Evolutionary conservation across 2,888 invertebrate species (phyloP).

Genomic region (Ophraella communa): DNA sequence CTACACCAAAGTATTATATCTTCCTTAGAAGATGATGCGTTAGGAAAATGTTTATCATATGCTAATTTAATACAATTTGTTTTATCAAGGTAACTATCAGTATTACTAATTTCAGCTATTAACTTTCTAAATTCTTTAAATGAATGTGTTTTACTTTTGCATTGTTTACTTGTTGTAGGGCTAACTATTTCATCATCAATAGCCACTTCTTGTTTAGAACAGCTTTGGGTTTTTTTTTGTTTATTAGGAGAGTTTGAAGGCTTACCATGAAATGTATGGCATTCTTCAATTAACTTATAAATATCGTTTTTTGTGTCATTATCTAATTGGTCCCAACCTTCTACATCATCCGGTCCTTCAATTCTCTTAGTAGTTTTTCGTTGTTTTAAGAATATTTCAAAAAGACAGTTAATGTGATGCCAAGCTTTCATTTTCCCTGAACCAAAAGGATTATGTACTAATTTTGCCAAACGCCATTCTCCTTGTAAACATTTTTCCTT

Average conservation of each 20-base stretch:
- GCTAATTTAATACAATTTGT: slow-evolving; percentile 74
- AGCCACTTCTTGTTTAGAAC: slow-evolving; percentile 4
- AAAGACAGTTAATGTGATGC: slow-evolving; percentile 81
- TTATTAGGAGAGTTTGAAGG: slow-evolving; percentile 29
- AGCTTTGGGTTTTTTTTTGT: slow-evolving; percentile 40
- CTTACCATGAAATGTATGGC: slow-evolving; percentile 63
- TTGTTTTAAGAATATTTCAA: slow-evolving; percentile 80
- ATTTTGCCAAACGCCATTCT: slow-evolving; percentile 76
- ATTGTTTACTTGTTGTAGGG: background rate
- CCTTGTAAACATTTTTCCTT: slow-evolving; percentile 79
- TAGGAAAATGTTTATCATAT: slow-evolving; percentile 69
- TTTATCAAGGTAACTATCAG: slow-evolving; percentile 82
- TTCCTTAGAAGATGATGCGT: slow-evolving; percentile 73
- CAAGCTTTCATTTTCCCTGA: slow-evolving; percentile 81
- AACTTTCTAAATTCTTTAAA: slow-evolving; percentile 79
- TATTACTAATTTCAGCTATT: slow-evolving; percentile 78
- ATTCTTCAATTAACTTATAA: slow-evolving; percentile 69
- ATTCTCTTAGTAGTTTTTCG: slow-evolving; percentile 82
- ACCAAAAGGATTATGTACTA: slow-evolving; percentile 79
- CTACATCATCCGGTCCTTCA: slow-evolving; percentile 77
- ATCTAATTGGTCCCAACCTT: slow-evolving; percentile 73
- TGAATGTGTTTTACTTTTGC: slow-evolving; percentile 65
- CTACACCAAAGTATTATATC: slow-evolving; percentile 82
- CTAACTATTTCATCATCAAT: slow-evolving; percentile 1
- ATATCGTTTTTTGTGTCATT: slow-evolving; percentile 73